A percentile compares a stretch with the other conserved stretches of the same genome.
These are phyloP conservation scores for Mesocentrotus franciscanus DNA, from an alignment of 53 echinoderm and acorn worm genomes.

Conservation along the genomic window DNA sequence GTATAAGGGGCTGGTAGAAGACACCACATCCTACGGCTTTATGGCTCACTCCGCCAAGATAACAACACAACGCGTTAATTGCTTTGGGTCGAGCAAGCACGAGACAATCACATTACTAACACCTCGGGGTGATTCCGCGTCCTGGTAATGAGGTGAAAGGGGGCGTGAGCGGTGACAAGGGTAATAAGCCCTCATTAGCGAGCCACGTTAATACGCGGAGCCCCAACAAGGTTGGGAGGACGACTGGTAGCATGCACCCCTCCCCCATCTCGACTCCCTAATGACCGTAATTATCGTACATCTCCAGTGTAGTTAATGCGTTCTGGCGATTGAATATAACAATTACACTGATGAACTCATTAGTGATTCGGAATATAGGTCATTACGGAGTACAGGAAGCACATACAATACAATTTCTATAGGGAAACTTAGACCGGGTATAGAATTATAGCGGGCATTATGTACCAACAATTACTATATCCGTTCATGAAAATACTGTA, in stretches of 20 bases:
- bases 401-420: not conserved
- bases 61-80: slow-evolving; percentile 68
- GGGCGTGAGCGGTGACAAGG: slow-evolving; percentile 49
- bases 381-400: not conserved
- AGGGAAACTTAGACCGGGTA: no score
- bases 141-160: slow-evolving; percentile 65
- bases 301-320: slow-evolving; percentile 17
- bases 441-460: no score
- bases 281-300: slow-evolving; percentile 6
- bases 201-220: not conserved
- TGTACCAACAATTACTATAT: no score
- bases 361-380: not conserved
- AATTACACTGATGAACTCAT: slow-evolving; percentile 31
- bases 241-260: slow-evolving; percentile 15
- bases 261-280: not conserved
- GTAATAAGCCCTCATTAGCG: slow-evolving; percentile 63
- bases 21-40: slow-evolving; percentile 39
- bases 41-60: slow-evolving; percentile 47
- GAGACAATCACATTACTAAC: slow-evolving; percentile 68
- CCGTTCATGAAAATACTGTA: no score
- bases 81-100: slow-evolving; percentile 63
- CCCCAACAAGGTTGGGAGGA: slow-evolving; percentile 1
- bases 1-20: not conserved
- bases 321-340: slow-evolving; percentile 46
- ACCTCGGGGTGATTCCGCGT: slow-evolving; percentile 55